Evolutionary conservation across 2,888 invertebrate genomes (phyloP), one percentile per base, ranked within the genome.

Genomic region (Dicycla oo): DNA sequence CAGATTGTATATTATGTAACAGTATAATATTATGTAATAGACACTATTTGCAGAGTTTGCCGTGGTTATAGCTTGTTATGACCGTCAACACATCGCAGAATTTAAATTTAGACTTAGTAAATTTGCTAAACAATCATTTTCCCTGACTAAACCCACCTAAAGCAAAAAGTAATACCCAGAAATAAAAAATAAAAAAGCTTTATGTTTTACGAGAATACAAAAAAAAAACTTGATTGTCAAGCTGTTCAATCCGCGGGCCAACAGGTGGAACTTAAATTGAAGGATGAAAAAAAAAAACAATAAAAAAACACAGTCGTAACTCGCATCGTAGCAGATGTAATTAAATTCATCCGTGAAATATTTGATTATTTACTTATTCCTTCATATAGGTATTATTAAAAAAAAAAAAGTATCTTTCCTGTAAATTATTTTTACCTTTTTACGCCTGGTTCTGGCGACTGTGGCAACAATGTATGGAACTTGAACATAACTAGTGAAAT

Each of bases 151-250:
- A 65, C n/a, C 4, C 13, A 51, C 10, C 10, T 53, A 45, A 38
- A 20, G 20, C 26, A 38, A 63, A 72, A 58, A 40, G 15, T 5
- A 53, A 30, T 34, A 71, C 6, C 10, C 3, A 18, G 11, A 30
- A 64, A 23, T 18, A 56, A 34, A 73, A n/a, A n/a, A n/a, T 11
- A 51, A 49, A 15, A n/a, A n/a, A n/a, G n/a, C n/a, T 49, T 56
- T 26, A 11, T 47, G 5, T 60, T 26, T 60, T 49, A 43, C 8
- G 60, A 58, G 40, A 43, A 51, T 18, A 54, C 34, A 49, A 54
- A 74, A 75, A n/a, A 56, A 54, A 58, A 68, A 45, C 40, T 13
- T 11, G 49, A 56, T 60, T 70, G 43, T 61, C 71, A 77, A 77
- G 61, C 61, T 77, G 75, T 56, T 49, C 61, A 51, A 38, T 38